Base-by-base conservation (phyloP, 2,797 vertebrate species). In the Capromys pilorides region DNA sequence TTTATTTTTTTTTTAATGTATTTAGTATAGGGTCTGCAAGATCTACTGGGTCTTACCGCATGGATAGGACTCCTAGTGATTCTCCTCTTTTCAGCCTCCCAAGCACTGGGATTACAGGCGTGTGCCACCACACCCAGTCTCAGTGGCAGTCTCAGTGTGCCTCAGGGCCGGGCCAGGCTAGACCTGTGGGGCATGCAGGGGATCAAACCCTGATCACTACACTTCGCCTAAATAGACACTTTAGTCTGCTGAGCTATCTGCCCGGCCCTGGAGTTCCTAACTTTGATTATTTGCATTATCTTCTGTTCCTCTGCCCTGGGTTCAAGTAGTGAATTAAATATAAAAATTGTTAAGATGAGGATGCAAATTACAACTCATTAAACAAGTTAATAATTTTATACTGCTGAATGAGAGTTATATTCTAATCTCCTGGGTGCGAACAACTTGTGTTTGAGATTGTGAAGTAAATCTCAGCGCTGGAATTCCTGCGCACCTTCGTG, bases 381-480 rank as follows among this genome's bases (percentile, higher is more conserved):
- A 92, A 57, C 75, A 94, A 87, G 67, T 59, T 77, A 22, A 28
- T 95, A 69, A 93, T 88, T 62, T 86, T 41, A 79, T 81, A 54
- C 77, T 36, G 84, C 80, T 90, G 51, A 93, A 91, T 84, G 6
- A 31, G 91, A 95, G 91, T 86, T 75, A 69, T 67, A 73, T 88
- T 89, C 75, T 80, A 81, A 1, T 69, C 18, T 83, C 94, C 94
- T 62, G 96, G 95, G 93, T 9, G 88, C 96, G 96, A 98, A 81
- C 94, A 89, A 88, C 96, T 69, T 96, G 88, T 84, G 41, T 13
- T 41, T 82, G n/a, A 88, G 54, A 96, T 96, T 97, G 97, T 96
- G 85, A 97, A 98, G 96, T 87, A 96, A 97, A 88, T 91, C 84
- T 95, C 97, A 22, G 1, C 94, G 36, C 31, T 94, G 54, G 0